phyloP scores from a whole-genome alignment of 1,140 invertebrate genomes.

The Archegozetes longisetosus region DNA sequence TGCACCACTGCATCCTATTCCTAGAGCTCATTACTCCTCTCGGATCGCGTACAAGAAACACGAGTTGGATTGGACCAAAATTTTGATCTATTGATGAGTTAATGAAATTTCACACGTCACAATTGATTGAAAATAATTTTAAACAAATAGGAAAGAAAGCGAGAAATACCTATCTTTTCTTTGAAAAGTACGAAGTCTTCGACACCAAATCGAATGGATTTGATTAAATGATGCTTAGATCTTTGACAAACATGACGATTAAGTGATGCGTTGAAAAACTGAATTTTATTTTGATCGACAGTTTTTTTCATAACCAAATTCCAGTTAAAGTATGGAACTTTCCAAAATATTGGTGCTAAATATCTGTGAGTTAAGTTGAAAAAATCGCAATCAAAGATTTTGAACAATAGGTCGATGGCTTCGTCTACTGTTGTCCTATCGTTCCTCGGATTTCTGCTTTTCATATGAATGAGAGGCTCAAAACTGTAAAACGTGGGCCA shows the following conservation, averaged over 20 bases:
- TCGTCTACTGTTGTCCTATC: neutral
- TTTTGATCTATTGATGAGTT: no score
- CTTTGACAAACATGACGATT: neutral
- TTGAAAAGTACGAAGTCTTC: neutral
- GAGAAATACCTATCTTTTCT: neutral
- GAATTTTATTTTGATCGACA: neutral
- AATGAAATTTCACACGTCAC: no score
- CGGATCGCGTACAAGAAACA: constrained; percentile 21
- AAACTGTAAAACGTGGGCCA: constrained; percentile 5
- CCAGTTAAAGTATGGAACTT: constrained; percentile 10
- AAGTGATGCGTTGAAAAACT: constrained; percentile 5
- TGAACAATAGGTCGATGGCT: neutral
- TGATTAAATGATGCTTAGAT: neutral
- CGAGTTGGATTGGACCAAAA: constrained; percentile 15
- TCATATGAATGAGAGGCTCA: constrained; percentile 1
- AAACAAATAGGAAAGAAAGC: no score
- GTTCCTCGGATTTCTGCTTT: neutral
- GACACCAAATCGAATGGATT: constrained; percentile 7
- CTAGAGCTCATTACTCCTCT: constrained; percentile 21
- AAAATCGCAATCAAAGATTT: constrained; percentile 4
- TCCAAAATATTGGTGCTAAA: constrained; percentile 8
- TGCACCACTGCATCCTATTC: constrained; percentile 17
- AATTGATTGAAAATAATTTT: neutral
- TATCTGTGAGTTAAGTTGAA: neutral
- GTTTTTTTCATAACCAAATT: neutral